Evolutionary conservation across 2,797 vertebrate species (phyloP).

Genomic region (Gephyroberyx darwinii): DNA sequence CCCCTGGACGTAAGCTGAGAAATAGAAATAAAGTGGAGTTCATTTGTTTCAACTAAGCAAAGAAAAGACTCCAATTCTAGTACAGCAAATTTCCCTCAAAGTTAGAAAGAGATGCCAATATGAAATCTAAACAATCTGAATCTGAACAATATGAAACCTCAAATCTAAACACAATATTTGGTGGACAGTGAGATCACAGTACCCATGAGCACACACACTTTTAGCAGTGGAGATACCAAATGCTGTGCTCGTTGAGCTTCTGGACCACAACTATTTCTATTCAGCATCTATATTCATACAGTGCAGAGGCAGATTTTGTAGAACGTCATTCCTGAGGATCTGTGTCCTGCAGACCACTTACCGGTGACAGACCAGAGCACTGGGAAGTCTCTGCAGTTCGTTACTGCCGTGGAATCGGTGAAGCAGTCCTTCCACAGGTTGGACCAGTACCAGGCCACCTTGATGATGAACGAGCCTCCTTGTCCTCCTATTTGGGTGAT

Average conservation of each 20-base stretch:
- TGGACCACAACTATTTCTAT: background rate
- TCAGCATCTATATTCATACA: background rate
- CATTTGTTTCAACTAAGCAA: background rate
- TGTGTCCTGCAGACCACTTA: slow-evolving; percentile 52
- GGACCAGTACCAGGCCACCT: slow-evolving; percentile 83
- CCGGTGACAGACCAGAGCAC: slow-evolving; percentile 77
- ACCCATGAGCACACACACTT: background rate
- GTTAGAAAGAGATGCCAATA: background rate
- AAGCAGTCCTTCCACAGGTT: slow-evolving; percentile 84
- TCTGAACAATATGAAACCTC: background rate
- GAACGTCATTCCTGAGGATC: slow-evolving; percentile 2
- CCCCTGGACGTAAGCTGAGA: slow-evolving; percentile 88
- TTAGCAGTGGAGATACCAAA: too few relatives aligned
- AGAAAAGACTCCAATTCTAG: background rate
- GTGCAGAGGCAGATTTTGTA: background rate
- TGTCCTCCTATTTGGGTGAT: slow-evolving; percentile 76
- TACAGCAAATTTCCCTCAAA: background rate
- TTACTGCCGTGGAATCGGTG: slow-evolving; percentile 75
- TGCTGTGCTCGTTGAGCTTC: too few relatives aligned
- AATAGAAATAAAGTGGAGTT: slow-evolving; percentile 5
- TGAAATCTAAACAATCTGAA: background rate
- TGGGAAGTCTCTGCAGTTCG: slow-evolving; percentile 78
- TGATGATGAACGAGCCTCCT: slow-evolving; percentile 82
- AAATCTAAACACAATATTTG: background rate
- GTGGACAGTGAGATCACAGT: background rate